Conservation (phyloP, 2,113 vertebrate species). For the Malaclemys terrapin region DNA sequence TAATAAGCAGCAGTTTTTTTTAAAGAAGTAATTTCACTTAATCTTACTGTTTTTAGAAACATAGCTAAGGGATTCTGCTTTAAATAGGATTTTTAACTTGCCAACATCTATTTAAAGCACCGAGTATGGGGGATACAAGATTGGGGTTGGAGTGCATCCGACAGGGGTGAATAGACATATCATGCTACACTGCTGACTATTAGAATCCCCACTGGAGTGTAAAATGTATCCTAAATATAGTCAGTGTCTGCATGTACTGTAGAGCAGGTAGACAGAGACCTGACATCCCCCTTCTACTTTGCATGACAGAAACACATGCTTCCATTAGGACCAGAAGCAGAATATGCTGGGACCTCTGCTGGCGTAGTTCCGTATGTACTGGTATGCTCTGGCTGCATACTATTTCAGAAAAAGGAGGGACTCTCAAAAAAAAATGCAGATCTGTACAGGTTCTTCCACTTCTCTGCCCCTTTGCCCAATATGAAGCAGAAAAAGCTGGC, state of each 20-base stretch:
- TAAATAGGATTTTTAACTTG: neutral
- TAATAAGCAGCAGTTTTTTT: neutral
- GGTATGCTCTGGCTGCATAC: neutral
- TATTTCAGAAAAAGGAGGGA: neutral
- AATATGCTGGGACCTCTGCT: neutral
- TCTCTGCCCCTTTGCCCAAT: neutral
- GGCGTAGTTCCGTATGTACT: rapidly evolving
- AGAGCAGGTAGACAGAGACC: neutral
- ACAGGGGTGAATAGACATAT: rapidly evolving
- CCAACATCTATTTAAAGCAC: neutral
- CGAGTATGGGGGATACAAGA: rapidly evolving
- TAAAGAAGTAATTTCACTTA: neutral
- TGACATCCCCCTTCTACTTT: rapidly evolving
- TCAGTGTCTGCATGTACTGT: neutral
- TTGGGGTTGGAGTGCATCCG: neutral
- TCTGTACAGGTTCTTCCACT: neutral
- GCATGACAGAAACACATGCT: rapidly evolving
- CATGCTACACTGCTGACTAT: neutral
- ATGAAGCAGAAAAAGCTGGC: neutral
- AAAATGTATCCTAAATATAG: rapidly evolving
- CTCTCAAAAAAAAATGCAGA: neutral
- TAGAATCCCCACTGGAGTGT: rapidly evolving
- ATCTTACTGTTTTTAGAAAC: rapidly evolving
- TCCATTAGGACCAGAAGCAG: rapidly evolving
- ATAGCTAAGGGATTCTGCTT: neutral